phyloP scores from a whole-genome alignment of 1,140 invertebrate genomes.

The Cataglyphis hispanica region DNA sequence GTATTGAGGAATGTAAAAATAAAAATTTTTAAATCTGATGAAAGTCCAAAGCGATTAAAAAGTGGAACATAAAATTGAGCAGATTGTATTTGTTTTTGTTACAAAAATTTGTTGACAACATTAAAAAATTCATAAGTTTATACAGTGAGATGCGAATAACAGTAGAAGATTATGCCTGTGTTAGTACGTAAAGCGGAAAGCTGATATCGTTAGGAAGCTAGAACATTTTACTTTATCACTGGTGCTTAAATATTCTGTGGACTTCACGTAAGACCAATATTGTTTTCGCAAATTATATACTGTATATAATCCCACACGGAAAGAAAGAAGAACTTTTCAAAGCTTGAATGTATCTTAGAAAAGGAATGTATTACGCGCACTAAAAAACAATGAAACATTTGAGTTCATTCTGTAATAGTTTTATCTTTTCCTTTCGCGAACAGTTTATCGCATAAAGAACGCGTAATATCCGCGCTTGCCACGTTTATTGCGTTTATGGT shows the following conservation, averaged over 20 bases:
- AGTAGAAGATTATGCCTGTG: neutral
- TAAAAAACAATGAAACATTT: slow-evolving; percentile 22
- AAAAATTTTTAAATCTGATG: neutral
- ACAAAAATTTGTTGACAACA: slow-evolving; percentile 13
- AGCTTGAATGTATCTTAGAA: slow-evolving; percentile 9
- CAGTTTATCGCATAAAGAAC: neutral
- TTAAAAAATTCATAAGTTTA: slow-evolving; percentile 43
- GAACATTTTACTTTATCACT: slow-evolving; percentile 53
- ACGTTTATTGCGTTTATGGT: neutral
- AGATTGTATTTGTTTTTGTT: neutral
- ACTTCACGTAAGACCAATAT: slow-evolving; percentile 48
- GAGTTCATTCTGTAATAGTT: slow-evolving; percentile 23
- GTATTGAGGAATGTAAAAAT: neutral
- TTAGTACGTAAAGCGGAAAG: slow-evolving; percentile 41
- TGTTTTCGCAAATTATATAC: slow-evolving; percentile 53
- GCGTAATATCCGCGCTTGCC: neutral
- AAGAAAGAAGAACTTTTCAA: slow-evolving; percentile 41
- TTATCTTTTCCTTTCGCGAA: neutral
- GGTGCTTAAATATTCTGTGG: slow-evolving; percentile 40
- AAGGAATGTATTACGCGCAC: slow-evolving; percentile 30
- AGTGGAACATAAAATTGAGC: neutral
- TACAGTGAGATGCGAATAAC: slow-evolving; percentile 22
- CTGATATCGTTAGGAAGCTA: slow-evolving; percentile 46
- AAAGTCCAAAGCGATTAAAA: neutral
- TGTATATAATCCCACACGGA: slow-evolving; percentile 6